Evolutionary conservation across 2,888 invertebrate species (phyloP).

Genomic region (Actias luna): DNA sequence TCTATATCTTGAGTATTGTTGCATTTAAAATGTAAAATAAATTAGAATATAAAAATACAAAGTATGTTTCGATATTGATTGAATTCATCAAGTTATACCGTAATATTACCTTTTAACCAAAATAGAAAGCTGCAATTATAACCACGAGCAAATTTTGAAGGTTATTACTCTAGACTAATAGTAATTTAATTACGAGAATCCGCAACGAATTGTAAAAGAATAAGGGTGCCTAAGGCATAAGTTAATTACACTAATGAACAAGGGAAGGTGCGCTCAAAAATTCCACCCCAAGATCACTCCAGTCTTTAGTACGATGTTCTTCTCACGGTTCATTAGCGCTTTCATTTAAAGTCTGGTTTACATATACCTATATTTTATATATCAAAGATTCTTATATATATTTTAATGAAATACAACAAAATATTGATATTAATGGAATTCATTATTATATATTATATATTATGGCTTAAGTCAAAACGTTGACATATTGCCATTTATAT

Average conservation of each 20-base stretch:
- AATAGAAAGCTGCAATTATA: background rate
- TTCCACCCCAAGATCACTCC: slow-evolving; percentile 76
- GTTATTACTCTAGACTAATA: background rate
- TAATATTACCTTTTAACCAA: background rate
- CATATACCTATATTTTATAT: slow-evolving; percentile 37
- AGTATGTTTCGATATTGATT: background rate
- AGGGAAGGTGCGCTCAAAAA: slow-evolving; percentile 78
- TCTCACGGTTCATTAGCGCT: slow-evolving; percentile 78
- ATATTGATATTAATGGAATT: too few relatives aligned
- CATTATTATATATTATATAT: too few relatives aligned
- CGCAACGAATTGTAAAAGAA: slow-evolving; percentile 68
- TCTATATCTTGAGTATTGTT: too few relatives aligned
- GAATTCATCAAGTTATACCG: background rate
- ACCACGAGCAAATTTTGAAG: background rate
- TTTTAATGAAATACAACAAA: too few relatives aligned
- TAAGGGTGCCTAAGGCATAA: slow-evolving; percentile 62
- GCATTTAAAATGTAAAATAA: background rate
- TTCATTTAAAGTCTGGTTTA: slow-evolving; percentile 47
- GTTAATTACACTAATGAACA: slow-evolving; percentile 81
- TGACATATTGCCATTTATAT: too few relatives aligned
- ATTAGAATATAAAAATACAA: background rate
- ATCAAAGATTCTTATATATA: too few relatives aligned
- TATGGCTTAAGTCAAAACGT: too few relatives aligned
- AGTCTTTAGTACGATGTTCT: slow-evolving; percentile 79
- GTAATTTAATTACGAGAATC: slow-evolving; percentile 57